These are phyloP conservation scores for Palaemon carinicauda DNA, from an alignment of 1,140 invertebrate species.

Conservation along the genomic window DNA sequence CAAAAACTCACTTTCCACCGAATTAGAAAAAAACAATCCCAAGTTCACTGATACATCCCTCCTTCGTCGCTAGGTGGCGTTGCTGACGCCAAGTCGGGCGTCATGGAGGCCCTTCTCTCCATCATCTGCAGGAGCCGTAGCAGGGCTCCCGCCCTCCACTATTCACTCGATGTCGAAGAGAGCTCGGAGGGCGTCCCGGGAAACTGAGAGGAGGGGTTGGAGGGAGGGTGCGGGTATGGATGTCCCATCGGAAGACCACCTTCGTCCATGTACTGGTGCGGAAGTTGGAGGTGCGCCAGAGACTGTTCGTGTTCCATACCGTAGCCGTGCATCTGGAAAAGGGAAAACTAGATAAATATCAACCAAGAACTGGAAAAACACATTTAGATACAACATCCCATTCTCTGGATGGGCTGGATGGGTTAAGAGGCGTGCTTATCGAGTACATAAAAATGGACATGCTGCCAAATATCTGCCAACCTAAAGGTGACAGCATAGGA, in stretches of 20 bases:
- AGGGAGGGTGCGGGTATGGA: conserved; percentile 60
- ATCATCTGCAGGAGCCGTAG: conserved; percentile 7
- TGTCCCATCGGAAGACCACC: conserved; percentile 60
- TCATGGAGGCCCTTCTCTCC: neutral
- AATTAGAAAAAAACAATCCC: too few species aligned
- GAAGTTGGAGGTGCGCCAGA: conserved; percentile 56
- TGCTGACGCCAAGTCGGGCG: neutral
- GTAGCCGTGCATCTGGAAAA: conserved; percentile 62
- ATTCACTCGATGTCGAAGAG: conserved; percentile 65
- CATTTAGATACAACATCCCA: neutral
- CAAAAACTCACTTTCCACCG: too few species aligned
- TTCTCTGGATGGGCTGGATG: too few species aligned
- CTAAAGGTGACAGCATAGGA: too few species aligned
- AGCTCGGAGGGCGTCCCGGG: conserved; percentile 65
- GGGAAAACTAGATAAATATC: neutral
- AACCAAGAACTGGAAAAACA: neutral
- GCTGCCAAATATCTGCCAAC: too few species aligned
- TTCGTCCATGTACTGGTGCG: conserved; percentile 58
- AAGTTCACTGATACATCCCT: too few species aligned
- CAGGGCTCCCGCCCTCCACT: conserved; percentile 49
- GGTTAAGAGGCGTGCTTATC: too few species aligned
- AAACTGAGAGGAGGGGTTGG: conserved; percentile 63
- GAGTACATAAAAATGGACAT: too few species aligned
- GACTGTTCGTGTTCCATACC: conserved; percentile 59
- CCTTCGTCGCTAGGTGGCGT: neutral